phyloP scores from a whole-genome alignment of 2,888 invertebrate species.

The Platycnemis pennipes region DNA sequence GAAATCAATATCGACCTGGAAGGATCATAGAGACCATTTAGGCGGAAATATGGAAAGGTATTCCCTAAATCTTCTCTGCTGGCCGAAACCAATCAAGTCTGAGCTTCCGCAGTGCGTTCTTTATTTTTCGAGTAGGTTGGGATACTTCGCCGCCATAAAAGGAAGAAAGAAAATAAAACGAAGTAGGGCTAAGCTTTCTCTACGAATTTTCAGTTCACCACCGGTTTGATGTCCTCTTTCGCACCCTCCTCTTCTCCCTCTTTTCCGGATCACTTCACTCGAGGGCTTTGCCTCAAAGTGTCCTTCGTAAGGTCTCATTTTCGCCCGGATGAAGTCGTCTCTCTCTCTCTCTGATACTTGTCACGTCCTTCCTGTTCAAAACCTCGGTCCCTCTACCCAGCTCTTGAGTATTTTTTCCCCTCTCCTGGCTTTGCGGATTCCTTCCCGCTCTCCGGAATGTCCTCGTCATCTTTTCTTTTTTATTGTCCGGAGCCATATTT shows the following conservation, averaged over 20 bases:
- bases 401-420: neutral
- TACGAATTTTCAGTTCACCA: neutral
- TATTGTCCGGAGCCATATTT: neutral
- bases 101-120: no score
- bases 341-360: neutral
- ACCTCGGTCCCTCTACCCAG: neutral
- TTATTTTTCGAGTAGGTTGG: neutral
- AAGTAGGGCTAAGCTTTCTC: neutral
- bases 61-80: no score
- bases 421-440: neutral
- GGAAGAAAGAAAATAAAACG: no score
- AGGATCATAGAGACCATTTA: no score
- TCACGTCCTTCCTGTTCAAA: neutral
- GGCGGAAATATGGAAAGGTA: no score
- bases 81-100: no score
- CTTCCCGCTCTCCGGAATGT: neutral
- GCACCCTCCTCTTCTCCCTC: neutral
- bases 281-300: neutral
- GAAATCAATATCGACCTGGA: no score
- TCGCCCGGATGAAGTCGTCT: neutral
- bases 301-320: neutral
- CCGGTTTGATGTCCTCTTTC: neutral
- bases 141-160: neutral
- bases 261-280: neutral
- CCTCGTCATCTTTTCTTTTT: neutral